These are phyloP conservation scores for Macrosteles quadrilineatus DNA, from an alignment of 1,140 invertebrate genomes.

Conservation along the genomic window DNA sequence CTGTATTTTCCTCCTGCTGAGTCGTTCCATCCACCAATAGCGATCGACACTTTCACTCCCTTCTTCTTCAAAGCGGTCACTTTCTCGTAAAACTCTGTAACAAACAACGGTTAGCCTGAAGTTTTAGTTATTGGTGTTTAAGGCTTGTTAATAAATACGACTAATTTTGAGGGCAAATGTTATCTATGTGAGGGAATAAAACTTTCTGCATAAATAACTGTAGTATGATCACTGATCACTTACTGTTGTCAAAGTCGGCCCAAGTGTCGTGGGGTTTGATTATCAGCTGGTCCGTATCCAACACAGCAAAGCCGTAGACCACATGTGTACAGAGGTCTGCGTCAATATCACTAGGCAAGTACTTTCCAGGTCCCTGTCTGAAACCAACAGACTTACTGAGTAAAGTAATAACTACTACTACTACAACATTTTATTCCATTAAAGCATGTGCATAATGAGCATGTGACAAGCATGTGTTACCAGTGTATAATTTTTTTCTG, in stretches of 20 bases:
- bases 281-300: slow-evolving; percentile 58
- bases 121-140: too few relatives aligned
- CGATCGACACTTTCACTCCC: slow-evolving; percentile 61
- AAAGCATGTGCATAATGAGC: too few relatives aligned
- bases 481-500: too few relatives aligned
- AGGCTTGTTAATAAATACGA: too few relatives aligned
- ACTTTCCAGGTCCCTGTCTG: slow-evolving; percentile 62
- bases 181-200: background rate
- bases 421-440: too few relatives aligned
- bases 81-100: slow-evolving; percentile 60
- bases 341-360: slow-evolving; percentile 65
- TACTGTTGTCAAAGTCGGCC: slow-evolving; percentile 68
- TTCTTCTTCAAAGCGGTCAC: slow-evolving; percentile 56
- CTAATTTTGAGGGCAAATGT: too few relatives aligned
- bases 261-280: slow-evolving; percentile 69
- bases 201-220: background rate
- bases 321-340: slow-evolving; percentile 70
- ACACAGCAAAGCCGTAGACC: slow-evolving; percentile 70
- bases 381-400: too few relatives aligned
- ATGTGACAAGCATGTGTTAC: too few relatives aligned
- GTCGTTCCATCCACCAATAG: slow-evolving; percentile 67
- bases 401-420: too few relatives aligned
- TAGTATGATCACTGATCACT: too few relatives aligned
- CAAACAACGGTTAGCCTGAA: too few relatives aligned
- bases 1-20: slow-evolving; percentile 65